phyloP scores from a whole-genome alignment of 1,140 invertebrate species.

The Leptopilina clavipes region DNA sequence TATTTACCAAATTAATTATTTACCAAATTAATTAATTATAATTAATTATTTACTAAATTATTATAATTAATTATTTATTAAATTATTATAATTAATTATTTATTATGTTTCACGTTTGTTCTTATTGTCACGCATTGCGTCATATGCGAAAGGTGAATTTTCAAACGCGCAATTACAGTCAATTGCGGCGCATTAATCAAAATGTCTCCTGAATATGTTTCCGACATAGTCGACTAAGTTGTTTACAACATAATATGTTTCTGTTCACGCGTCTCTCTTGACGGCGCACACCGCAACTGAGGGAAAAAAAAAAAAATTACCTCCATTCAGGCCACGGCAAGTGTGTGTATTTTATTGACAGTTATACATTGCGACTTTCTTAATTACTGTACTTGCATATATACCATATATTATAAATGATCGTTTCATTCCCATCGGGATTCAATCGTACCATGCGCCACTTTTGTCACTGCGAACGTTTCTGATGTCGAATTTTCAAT shows the following conservation, averaged over 20 bases:
- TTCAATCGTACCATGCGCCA: too few relatives aligned
- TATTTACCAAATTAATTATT: too few relatives aligned
- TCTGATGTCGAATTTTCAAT: too few relatives aligned
- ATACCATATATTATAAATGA: too few relatives aligned
- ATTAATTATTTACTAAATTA: too few relatives aligned
- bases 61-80: background rate
- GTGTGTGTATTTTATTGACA: slow-evolving; percentile 2
- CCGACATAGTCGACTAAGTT: slow-evolving; percentile 10
- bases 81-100: slow-evolving; percentile 19
- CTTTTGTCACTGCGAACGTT: too few relatives aligned
- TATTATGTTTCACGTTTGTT: background rate
- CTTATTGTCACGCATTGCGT: slow-evolving; percentile 2
- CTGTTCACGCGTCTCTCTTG: slow-evolving; percentile 20
- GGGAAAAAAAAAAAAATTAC: background rate
- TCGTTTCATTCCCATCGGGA: too few relatives aligned
- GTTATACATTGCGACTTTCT: slow-evolving; percentile 3
- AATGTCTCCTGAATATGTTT: slow-evolving; percentile 33
- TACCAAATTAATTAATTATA: too few relatives aligned
- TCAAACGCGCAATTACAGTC: slow-evolving; percentile 23
- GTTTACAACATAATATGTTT: slow-evolving; percentile 21
- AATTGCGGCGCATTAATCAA: slow-evolving; percentile 33
- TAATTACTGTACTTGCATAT: too few relatives aligned
- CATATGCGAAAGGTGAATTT: slow-evolving; percentile 1
- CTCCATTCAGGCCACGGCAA: slow-evolving; percentile 26
- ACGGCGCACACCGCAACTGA: too few relatives aligned